Evolutionary conservation across 2,113 vertebrate genomes (phyloP).

Genomic region (Hepsetus odoe): DNA sequence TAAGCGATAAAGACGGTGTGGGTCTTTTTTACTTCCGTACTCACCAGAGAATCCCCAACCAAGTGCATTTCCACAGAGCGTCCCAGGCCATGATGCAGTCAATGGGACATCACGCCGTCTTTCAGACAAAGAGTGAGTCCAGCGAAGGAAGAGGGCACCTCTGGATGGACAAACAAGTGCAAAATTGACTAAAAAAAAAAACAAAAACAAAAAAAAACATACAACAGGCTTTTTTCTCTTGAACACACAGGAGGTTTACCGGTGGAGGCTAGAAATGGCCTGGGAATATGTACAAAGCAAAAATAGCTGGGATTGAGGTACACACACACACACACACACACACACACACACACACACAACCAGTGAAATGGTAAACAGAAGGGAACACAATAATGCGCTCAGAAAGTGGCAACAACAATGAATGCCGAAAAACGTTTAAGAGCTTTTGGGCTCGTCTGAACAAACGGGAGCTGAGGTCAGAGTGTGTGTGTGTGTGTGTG

Average conservation of each 20-base stretch:
- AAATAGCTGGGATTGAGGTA: conserved; percentile 37
- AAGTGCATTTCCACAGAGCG: conserved; percentile 61
- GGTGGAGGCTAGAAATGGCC: too few species aligned
- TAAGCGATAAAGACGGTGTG: background rate
- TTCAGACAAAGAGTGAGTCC: conserved; percentile 44
- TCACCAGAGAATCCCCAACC: conserved; percentile 67
- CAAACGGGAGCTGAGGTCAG: conserved; percentile 14
- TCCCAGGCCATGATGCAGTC: conserved; percentile 68
- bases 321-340: conserved; percentile 14
- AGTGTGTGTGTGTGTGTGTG: conserved; percentile 33
- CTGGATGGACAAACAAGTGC: conserved; percentile 45
- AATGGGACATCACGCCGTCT: conserved; percentile 24
- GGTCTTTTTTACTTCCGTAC: conserved; percentile 31
- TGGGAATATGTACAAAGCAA: conserved; percentile 26
- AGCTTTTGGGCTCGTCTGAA: too few species aligned
- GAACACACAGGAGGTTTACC: conserved; percentile 18
- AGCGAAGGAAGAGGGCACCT: conserved; percentile 47
- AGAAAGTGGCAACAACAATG: background rate
- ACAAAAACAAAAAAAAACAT: background rate
- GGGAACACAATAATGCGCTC: background rate
- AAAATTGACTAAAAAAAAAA: conserved; percentile 1
- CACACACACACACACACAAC: conserved; percentile 13
- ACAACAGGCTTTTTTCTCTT: background rate
- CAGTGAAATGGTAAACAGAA: background rate
- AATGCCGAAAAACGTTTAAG: background rate